A percentile compares a stretch with the other conserved stretches of the same genome.
These are phyloP conservation scores for Rhegmatorhina hoffmannsi DNA, from an alignment of 2,113 vertebrate genomes.

Conservation along the genomic window DNA sequence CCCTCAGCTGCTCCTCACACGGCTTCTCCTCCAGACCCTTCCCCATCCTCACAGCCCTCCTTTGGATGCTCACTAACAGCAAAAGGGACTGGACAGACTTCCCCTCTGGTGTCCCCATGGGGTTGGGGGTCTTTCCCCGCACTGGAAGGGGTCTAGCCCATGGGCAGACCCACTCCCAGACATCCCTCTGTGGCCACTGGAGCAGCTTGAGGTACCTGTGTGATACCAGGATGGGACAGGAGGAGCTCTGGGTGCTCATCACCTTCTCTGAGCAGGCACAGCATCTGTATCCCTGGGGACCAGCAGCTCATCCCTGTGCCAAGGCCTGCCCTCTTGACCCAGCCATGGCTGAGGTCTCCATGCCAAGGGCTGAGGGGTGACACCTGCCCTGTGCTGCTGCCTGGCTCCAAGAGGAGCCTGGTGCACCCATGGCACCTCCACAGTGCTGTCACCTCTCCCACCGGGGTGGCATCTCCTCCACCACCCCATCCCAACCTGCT, in stretches of 20 bases:
- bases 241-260: background rate
- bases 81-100: accelerated
- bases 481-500: background rate
- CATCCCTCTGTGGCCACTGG: accelerated
- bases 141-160: background rate
- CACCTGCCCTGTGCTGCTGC: accelerated
- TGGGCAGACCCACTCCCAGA: background rate
- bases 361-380: background rate
- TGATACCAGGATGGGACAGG: background rate
- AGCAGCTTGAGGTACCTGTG: accelerated
- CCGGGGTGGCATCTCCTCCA: background rate
- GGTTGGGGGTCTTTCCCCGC: accelerated
- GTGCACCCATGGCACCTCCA: background rate
- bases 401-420: background rate
- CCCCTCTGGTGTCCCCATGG: background rate
- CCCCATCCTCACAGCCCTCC: background rate
- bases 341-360: background rate
- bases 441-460: background rate
- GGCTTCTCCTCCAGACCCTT: background rate
- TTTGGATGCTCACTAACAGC: background rate
- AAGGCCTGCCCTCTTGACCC: background rate
- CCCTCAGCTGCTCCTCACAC: background rate
- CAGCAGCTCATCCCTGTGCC: background rate
- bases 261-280: background rate
- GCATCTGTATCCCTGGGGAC: background rate